These are phyloP conservation scores for Pholis gunnellus DNA, from an alignment of 2,113 vertebrate genomes.

Conservation along the genomic window DNA sequence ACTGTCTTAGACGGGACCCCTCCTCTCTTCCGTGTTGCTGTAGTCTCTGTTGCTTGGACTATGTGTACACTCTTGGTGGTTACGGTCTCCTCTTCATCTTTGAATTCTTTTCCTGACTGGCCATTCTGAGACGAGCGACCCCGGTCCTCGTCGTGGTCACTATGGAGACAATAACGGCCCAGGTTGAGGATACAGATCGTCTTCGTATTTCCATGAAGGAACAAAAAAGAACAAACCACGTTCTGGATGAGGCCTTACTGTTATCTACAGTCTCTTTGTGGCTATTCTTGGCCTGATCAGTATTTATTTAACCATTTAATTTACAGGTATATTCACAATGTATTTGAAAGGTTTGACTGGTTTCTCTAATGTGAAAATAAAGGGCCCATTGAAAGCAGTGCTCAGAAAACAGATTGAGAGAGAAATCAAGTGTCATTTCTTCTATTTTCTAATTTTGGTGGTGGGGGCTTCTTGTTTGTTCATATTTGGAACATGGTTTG, in stretches of 20 bases:
- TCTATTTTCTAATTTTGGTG: background rate
- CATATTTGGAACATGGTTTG: background rate
- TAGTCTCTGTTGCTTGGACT: constrained; percentile 95
- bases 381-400: background rate
- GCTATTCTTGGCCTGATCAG: background rate
- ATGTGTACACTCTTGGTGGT: constrained; percentile 94
- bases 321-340: background rate
- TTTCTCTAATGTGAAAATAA: background rate
- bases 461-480: background rate
- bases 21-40: constrained; percentile 92
- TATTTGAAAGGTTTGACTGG: background rate
- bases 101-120: constrained; percentile 89
- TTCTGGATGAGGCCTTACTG: background rate
- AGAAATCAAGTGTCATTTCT: background rate
- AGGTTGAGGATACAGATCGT: background rate
- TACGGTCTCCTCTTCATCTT: constrained; percentile 96
- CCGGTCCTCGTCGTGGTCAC: constrained; percentile 91
- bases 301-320: background rate
- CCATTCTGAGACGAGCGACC: constrained; percentile 87
- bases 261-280: background rate
- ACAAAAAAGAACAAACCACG: background rate
- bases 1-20: constrained; percentile 94
- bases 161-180: constrained; percentile 65
- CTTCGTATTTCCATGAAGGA: background rate
- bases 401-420: background rate